phyloP scores from a whole-genome alignment of 2,113 vertebrate species.

The Trinectes maculatus region DNA sequence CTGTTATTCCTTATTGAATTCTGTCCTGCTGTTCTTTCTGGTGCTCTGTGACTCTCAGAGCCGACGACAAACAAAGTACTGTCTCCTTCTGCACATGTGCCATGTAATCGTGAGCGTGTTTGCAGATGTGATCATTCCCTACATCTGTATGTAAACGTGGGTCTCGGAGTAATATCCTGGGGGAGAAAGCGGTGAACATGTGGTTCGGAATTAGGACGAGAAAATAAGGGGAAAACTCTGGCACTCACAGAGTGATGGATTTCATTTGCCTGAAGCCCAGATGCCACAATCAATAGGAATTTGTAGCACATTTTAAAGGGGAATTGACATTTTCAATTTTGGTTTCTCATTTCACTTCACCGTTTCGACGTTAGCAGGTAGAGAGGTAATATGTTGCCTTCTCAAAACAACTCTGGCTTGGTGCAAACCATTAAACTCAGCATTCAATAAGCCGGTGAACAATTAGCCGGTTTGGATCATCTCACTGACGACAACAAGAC shows the following conservation, averaged over 20 bases:
- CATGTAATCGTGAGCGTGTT: too few relatives aligned
- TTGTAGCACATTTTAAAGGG: not conserved
- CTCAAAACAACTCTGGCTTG: too few relatives aligned
- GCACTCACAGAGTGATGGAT: conserved; percentile 15
- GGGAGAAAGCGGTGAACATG: conserved; percentile 16
- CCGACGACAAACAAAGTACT: not conserved
- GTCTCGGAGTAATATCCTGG: not conserved
- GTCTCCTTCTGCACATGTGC: not conserved
- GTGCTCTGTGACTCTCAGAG: not conserved
- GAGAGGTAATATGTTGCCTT: too few relatives aligned
- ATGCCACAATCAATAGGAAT: conserved; percentile 18
- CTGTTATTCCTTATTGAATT: conserved; percentile 61
- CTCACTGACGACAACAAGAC: too few relatives aligned
- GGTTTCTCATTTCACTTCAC: not conserved
- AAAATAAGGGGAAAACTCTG: not conserved
- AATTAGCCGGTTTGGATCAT: too few relatives aligned
- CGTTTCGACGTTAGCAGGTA: not conserved
- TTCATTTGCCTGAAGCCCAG: conserved; percentile 10
- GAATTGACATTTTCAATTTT: conserved; percentile 6
- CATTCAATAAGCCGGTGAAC: too few relatives aligned
- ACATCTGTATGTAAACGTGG: conserved; percentile 1
- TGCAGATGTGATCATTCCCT: not conserved
- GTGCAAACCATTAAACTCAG: not conserved
- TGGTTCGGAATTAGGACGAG: conserved; percentile 8
- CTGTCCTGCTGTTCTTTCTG: conserved; percentile 39